Evolutionary conservation across 2,888 invertebrate species (phyloP).

Genomic region (Crepidodera aurea): DNA sequence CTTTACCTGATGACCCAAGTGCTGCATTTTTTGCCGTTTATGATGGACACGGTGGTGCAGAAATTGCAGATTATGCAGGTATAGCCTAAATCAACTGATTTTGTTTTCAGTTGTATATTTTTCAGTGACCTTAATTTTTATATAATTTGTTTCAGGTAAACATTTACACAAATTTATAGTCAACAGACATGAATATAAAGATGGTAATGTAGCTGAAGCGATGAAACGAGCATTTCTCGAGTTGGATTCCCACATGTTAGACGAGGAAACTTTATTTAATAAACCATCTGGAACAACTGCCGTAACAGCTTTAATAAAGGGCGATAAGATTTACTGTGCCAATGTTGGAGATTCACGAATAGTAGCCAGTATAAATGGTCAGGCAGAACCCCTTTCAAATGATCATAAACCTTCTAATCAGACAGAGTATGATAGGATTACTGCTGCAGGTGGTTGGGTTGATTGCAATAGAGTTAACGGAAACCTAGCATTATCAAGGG

Average conservation of each 20-base stretch:
- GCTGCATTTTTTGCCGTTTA: slow-evolving; percentile 96
- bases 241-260: slow-evolving; percentile 91
- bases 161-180: slow-evolving; percentile 93
- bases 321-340: slow-evolving; percentile 88
- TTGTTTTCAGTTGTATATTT: neutral
- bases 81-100: slow-evolving; percentile 89
- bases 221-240: slow-evolving; percentile 82
- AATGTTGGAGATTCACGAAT: slow-evolving; percentile 98
- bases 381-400: slow-evolving; percentile 78
- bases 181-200: slow-evolving; percentile 81
- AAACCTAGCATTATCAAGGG: slow-evolving; percentile 93
- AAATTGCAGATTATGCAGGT: slow-evolving; percentile 87
- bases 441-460: slow-evolving; percentile 96
- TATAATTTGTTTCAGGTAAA: slow-evolving; percentile 59
- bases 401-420: slow-evolving; percentile 95
- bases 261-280: slow-evolving; percentile 86
- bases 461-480: slow-evolving; percentile 98
- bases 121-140: neutral
- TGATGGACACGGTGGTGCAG: slow-evolving; percentile 89
- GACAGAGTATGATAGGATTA: slow-evolving; percentile 86
- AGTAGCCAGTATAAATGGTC: slow-evolving; percentile 86
- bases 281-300: slow-evolving; percentile 97
- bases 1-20: slow-evolving; percentile 90
- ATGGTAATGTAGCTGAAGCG: slow-evolving; percentile 85
- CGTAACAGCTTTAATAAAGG: slow-evolving; percentile 83